Conservation (phyloP, 2,113 vertebrate genomes). For the Meriones unguiculatus region DNA sequence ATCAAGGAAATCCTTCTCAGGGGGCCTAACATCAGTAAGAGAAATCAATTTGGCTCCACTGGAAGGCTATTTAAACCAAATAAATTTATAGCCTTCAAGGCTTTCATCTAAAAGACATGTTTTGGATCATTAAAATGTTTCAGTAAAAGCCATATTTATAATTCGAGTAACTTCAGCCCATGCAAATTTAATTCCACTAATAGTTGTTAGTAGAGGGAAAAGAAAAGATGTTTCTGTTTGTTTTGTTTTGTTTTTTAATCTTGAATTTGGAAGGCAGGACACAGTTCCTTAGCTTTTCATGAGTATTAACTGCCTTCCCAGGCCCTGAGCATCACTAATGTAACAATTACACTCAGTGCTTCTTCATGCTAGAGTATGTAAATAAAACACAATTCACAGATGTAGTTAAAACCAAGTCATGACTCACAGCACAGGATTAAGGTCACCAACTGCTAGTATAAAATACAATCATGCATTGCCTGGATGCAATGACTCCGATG, state of each 20-base stretch:
- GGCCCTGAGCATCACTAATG: not conserved
- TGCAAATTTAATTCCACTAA: constrained; percentile 16
- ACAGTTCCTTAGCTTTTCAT: constrained; percentile 25
- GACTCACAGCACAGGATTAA: not conserved
- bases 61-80: constrained; percentile 17
- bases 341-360: not conserved
- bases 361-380: not conserved
- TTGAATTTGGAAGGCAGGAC: constrained; percentile 10
- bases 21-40: not conserved
- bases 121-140: constrained; percentile 1
- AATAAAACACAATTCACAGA: not conserved
- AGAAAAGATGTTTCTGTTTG: not conserved
- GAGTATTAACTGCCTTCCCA: not conserved
- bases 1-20: constrained; percentile 51
- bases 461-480: not conserved
- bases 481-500: not conserved
- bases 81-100: not conserved
- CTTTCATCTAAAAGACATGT: constrained; percentile 11
- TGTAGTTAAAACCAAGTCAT: constrained; percentile 8
- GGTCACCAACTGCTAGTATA: constrained; percentile 18
- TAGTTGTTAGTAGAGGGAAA: not conserved
- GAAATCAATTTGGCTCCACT: not conserved
- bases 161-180: not conserved
- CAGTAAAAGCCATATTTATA: constrained; percentile 40
- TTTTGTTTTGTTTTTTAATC: not conserved